These are phyloP conservation scores for Dastarcus helophoroides DNA, from an alignment of 2,888 invertebrate genomes.

Conservation along the genomic window DNA sequence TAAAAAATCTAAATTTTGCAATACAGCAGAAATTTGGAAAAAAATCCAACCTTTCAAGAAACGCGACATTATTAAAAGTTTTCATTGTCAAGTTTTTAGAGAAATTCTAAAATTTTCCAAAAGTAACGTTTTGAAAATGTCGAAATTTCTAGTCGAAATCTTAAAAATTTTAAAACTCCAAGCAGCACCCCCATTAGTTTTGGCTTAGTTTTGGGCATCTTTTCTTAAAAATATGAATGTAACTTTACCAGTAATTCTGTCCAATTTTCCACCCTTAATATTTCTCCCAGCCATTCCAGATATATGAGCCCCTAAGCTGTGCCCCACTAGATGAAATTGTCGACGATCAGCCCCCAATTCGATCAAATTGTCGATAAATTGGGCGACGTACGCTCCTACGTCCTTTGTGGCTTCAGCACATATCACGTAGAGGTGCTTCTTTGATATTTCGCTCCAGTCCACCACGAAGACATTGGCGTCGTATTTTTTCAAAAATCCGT, in stretches of 20 bases:
- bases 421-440: conserved; percentile 26
- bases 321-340: conserved; percentile 45
- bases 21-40: too few species aligned
- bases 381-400: conserved; percentile 41
- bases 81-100: too few species aligned
- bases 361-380: conserved; percentile 35
- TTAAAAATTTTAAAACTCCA: too few species aligned
- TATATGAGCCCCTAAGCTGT: conserved; percentile 48
- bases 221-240: too few species aligned
- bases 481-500: conserved; percentile 18
- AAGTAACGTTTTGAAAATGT: too few species aligned
- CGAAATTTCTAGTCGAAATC: too few species aligned
- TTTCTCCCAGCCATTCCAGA: conserved; percentile 33
- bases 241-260: conserved; percentile 45
- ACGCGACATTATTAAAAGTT: too few species aligned
- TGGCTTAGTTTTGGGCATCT: too few species aligned
- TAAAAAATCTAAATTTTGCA: too few species aligned
- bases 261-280: conserved; percentile 37
- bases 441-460: conserved; percentile 26
- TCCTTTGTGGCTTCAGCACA: conserved; percentile 34
- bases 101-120: too few species aligned
- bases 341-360: conserved; percentile 27
- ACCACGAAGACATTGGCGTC: conserved; percentile 40
- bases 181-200: too few species aligned
- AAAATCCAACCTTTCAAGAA: too few species aligned